Evolutionary conservation across 1,140 invertebrate genomes (phyloP).

Genomic region (Elymnias hypermnestra): DNA sequence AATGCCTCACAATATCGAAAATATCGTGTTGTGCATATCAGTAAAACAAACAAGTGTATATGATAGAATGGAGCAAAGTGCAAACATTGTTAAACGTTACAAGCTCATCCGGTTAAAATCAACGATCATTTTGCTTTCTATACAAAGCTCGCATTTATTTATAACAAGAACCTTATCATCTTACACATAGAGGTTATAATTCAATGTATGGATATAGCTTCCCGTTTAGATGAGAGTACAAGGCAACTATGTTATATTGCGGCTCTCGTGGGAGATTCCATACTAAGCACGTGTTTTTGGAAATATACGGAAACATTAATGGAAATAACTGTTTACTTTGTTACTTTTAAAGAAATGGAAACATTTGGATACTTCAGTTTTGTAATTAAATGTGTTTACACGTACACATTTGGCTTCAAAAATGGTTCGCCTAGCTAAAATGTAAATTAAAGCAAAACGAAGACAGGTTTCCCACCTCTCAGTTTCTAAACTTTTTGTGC

Average conservation of each 20-base stretch:
- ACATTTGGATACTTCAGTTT: too few relatives aligned
- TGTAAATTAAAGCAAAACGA: too few relatives aligned
- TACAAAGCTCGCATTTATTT: not conserved
- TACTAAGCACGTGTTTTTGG: not conserved
- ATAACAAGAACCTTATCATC: not conserved
- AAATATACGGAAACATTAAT: not conserved
- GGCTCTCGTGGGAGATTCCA: not conserved
- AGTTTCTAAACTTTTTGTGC: too few relatives aligned
- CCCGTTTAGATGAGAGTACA: conserved; percentile 1
- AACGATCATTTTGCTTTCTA: conserved; percentile 8
- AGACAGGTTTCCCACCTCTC: too few relatives aligned
- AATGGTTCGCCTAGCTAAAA: too few relatives aligned
- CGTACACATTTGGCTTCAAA: too few relatives aligned
- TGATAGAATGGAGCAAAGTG: conserved; percentile 12
- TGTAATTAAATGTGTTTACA: too few relatives aligned
- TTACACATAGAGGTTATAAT: not conserved
- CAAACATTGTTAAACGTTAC: conserved; percentile 9
- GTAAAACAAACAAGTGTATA: conserved; percentile 5
- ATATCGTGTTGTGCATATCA: too few relatives aligned
- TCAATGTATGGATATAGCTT: not conserved
- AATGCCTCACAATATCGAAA: too few relatives aligned
- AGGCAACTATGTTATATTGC: conserved; percentile 2
- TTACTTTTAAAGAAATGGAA: too few relatives aligned
- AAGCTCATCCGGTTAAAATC: conserved; percentile 6
- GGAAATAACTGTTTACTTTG: too few relatives aligned